Percentiles rank a stretch among this genome's conserved stretches.
phyloP scores from a whole-genome alignment of 2,888 invertebrate species.

The Watsonalla binaria region DNA sequence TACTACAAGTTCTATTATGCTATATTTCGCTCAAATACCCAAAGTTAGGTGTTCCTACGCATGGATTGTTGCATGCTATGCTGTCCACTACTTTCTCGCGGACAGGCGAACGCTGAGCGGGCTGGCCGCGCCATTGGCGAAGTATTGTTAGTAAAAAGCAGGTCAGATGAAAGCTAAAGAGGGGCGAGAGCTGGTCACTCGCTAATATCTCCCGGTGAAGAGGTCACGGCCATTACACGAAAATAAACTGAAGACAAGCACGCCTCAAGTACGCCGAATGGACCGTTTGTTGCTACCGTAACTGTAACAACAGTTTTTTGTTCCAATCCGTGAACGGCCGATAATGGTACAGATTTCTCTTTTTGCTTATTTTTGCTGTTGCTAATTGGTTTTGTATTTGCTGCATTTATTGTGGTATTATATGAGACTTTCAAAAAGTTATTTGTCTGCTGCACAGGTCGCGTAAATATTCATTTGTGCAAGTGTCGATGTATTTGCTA shows the following conservation, averaged over 20 bases:
- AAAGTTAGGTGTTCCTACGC: conserved; percentile 39
- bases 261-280: conserved; percentile 30
- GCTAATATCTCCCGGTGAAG: conserved; percentile 66
- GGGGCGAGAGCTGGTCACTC: conserved; percentile 60
- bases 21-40: conserved; percentile 4
- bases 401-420: conserved; percentile 23
- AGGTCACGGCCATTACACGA: conserved; percentile 69
- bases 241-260: conserved; percentile 43
- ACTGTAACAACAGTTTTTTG: conserved; percentile 54
- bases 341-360: conserved; percentile 64
- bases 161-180: conserved; percentile 75
- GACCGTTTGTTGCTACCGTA: conserved; percentile 40
- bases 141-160: conserved; percentile 77
- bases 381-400: conserved; percentile 48
- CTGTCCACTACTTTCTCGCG: conserved; percentile 72
- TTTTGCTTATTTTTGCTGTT: conserved; percentile 45
- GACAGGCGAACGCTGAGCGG: conserved; percentile 41
- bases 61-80: conserved; percentile 48
- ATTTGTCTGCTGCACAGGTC: conserved; percentile 13
- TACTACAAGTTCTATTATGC: conserved; percentile 23
- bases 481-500: conserved; percentile 22
- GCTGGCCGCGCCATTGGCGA: conserved; percentile 38
- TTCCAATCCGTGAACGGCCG: conserved; percentile 42
- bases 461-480: conserved; percentile 23
- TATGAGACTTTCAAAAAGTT: conserved; percentile 31